These are phyloP conservation scores for Malurus elegans DNA, from an alignment of 2,113 vertebrate genomes.

Conservation along the genomic window DNA sequence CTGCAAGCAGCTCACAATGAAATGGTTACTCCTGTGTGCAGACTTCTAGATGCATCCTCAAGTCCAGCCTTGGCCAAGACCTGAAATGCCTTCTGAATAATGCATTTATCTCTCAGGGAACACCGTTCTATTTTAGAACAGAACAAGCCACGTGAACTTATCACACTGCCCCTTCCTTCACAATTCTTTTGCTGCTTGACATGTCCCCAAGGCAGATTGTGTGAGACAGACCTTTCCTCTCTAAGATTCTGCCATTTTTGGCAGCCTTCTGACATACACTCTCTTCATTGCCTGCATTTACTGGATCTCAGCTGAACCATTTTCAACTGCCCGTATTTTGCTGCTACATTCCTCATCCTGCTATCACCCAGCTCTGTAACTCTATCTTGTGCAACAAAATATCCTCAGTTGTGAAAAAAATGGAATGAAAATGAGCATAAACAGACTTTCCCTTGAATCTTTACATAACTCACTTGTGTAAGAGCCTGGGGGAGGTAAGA, in stretches of 20 bases:
- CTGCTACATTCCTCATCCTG: background rate
- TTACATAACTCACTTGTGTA: slow-evolving; percentile 1
- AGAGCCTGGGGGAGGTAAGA: background rate
- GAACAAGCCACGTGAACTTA: background rate
- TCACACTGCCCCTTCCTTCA: slow-evolving; percentile 9
- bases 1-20: background rate
- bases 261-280: background rate
- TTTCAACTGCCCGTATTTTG: background rate
- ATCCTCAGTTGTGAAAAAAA: background rate
- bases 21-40: background rate
- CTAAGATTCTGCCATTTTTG: slow-evolving; percentile 12
- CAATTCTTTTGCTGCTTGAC: slow-evolving; percentile 11
- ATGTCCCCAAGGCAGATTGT: background rate
- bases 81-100: slow-evolving; percentile 35
- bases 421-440: background rate
- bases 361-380: background rate
- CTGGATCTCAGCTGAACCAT: background rate
- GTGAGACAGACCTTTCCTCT: slow-evolving; percentile 12
- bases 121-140: slow-evolving; percentile 23
- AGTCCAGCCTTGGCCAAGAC: background rate
- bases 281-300: background rate
- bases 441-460: slow-evolving; percentile 1
- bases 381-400: background rate
- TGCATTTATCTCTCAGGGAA: slow-evolving; percentile 25
- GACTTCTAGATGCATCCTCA: background rate